Evolutionary conservation across 1,140 invertebrate species (phyloP), one percentile per base, ranked within the genome.

Genomic region (Heliconius hewitsoni): DNA sequence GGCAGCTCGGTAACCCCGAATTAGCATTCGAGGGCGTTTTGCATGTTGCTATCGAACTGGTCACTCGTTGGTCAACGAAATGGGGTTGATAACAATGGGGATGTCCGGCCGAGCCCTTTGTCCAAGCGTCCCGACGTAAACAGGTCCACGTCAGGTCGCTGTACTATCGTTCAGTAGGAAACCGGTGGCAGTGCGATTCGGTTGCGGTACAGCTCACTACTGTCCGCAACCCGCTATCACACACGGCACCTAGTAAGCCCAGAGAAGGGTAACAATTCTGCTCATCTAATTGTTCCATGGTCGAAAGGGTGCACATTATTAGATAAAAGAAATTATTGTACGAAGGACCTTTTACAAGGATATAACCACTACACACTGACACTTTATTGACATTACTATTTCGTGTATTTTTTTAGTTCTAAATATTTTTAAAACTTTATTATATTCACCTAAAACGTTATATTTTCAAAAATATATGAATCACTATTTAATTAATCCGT

Each of bases 181-280:
- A 83, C 81, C 76, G 85, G 78, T 87, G 85, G 82, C 85, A 87
- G 91, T 93, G 93, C 90, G 91, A 87, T 90, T 84, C 88, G 91
- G 89, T 82, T 90, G 93, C 93, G 85, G 81, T 86, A 85, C 88
- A 79, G 82, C 85, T 88, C 82, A 83, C 89, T 91, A 92, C 89
- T 91, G 91, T 79, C 84, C 86, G 84, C 79, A 83, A 79, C 85
- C 88, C 86, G 77, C 85, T 87, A 84, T 84, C 66, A 60, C 77
- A 60, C 71, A 77, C 74, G 80, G 73, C 86, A 85, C 5, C 86
- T 87, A 86, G 83, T 77, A 81, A 77, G 82, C 80, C 80, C 82
- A 82, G 89, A 92, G 92, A 94, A 94, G 93, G 91, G 93, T 94
- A 90, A 93, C 91, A 93, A 87, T 84, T 81, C 81, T 76, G 80